A percentile compares a stretch with the other conserved stretches of the same genome.
Evolutionary conservation across 2,797 vertebrate species (phyloP).

Genomic region (Melanitta fusca): DNA sequence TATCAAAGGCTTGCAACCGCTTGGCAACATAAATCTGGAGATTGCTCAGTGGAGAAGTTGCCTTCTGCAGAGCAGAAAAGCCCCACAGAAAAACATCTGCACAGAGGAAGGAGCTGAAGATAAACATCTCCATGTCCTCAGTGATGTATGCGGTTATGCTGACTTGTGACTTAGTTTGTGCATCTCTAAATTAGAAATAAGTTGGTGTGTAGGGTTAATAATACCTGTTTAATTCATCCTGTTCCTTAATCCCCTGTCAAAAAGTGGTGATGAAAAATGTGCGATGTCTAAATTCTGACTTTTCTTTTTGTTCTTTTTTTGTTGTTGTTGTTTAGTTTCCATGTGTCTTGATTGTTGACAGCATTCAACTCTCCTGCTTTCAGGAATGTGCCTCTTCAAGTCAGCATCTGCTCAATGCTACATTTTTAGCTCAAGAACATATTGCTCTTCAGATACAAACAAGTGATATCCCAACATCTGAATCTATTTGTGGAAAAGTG

Average conservation of each 20-base stretch:
- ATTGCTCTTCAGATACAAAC: conserved; percentile 16
- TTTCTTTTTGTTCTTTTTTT: background rate
- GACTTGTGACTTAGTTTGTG: background rate
- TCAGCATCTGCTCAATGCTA: conserved; percentile 55
- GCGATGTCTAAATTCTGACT: background rate
- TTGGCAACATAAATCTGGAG: background rate
- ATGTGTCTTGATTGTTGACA: conserved; percentile 30
- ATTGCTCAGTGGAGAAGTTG: background rate
- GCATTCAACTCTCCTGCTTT: background rate
- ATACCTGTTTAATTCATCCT: background rate
- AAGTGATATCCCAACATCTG: conserved; percentile 42
- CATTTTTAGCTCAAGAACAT: conserved; percentile 58
- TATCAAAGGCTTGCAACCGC: background rate
- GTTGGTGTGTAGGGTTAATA: background rate
- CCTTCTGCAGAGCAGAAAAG: background rate
- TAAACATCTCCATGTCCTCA: background rate
- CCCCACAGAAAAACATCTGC: background rate
- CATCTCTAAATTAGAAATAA: background rate
- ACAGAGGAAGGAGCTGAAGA: accelerated
- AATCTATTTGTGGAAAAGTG: background rate
- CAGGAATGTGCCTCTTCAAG: background rate
- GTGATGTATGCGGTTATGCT: background rate
- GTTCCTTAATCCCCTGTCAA: background rate
- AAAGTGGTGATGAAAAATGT: background rate
- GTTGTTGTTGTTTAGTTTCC: background rate